Base-by-base conservation (phyloP, 2,888 invertebrate genomes). In the Tetrapedia diversipes region DNA sequence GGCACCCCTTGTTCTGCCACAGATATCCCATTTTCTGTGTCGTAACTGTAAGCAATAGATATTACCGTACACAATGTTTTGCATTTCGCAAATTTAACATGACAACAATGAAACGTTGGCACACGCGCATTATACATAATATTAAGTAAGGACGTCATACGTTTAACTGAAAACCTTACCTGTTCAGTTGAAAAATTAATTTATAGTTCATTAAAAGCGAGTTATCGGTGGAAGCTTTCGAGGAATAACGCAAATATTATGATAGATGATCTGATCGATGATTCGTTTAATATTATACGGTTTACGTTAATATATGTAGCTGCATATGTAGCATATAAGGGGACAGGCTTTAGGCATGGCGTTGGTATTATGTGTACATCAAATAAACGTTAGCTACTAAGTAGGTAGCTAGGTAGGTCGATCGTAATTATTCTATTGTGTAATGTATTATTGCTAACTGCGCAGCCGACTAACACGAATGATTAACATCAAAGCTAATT, bases 1-100 rank as follows among this genome's bases (percentile, higher is more conserved):
- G 93, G 93, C 11, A 90, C 89, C 16, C 95, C 95, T 79, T 93
- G 92, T 79, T 93, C 94, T 80, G 94, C 93, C 29, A 93, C 94
- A 7, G 93, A 90, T 82, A 95, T 95, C 10, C 95, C 95, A 87
- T 95, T 95, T 89, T 94, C 93, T 53, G 94, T 94, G 89, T 95
- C 94, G 83, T 92, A 93, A 79, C 95, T 95, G 80, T 39, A 87
- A 86, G n/a, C 1, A 47, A 24, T 47, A 10, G n/a, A n/a, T n/a
- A n/a, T n/a, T n/a, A n/a, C n/a, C n/a, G n/a, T n/a, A n/a, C n/a
- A n/a, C n/a, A n/a, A n/a, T n/a, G n/a, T n/a, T n/a, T n/a, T n/a
- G n/a, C n/a, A n/a, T n/a, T n/a, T n/a, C n/a, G n/a, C n/a, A n/a
- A n/a, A n/a, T n/a, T n/a, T n/a, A n/a, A n/a, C n/a, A n/a, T n/a